A percentile compares a stretch with the other conserved stretches of the same genome.
phyloP scores from a whole-genome alignment of 2,113 vertebrate species.

The Azemiops feae region DNA sequence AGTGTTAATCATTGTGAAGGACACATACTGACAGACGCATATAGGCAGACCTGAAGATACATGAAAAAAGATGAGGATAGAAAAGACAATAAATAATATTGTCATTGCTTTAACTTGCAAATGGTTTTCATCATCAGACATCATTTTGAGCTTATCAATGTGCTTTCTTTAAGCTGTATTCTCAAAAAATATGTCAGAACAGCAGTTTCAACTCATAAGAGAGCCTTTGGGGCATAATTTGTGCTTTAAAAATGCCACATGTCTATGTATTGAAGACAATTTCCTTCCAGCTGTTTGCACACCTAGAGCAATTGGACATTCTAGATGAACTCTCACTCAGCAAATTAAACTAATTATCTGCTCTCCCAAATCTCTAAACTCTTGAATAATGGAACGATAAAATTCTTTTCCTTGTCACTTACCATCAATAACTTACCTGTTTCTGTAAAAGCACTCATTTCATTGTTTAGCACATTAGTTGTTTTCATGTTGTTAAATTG shows the following conservation, averaged over 20 bases:
- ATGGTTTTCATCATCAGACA: neutral
- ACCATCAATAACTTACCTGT: conserved; percentile 13
- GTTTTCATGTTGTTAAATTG: conserved; percentile 17
- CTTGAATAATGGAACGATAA: conserved; percentile 34
- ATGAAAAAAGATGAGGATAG: neutral
- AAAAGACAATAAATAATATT: neutral
- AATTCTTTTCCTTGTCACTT: conserved; percentile 13
- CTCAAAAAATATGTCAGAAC: conserved; percentile 25
- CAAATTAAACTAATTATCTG: conserved; percentile 43
- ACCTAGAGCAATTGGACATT: conserved; percentile 24
- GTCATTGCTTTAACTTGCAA: neutral
- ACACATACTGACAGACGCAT: neutral
- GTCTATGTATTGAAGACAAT: conserved; percentile 24
- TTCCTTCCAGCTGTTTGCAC: conserved; percentile 31
- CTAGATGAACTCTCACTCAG: conserved; percentile 33
- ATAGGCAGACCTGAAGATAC: neutral
- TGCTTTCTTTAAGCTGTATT: neutral
- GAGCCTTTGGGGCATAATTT: conserved; percentile 10
- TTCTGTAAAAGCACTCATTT: conserved; percentile 18
- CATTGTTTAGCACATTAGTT: conserved; percentile 15
- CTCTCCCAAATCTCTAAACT: conserved; percentile 24
- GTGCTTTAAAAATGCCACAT: conserved; percentile 18
- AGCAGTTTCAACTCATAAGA: conserved; percentile 4
- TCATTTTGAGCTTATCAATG: neutral
- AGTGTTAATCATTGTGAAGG: neutral